These are phyloP conservation scores for Pachyseris speciosa DNA, from an alignment of 64 coral and sea anemone genomes.

Conservation along the genomic window DNA sequence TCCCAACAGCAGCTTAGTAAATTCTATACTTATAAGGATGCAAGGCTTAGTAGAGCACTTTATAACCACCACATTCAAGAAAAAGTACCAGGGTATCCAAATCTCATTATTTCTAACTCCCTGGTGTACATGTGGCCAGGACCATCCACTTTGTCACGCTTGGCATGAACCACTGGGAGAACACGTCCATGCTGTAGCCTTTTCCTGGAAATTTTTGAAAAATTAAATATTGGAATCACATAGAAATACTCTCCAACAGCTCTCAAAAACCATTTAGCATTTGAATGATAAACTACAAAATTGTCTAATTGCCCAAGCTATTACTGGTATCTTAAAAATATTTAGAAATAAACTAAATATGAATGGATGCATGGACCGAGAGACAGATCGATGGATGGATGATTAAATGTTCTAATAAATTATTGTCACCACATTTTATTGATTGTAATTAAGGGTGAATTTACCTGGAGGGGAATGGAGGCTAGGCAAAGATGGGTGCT, in stretches of 20 bases:
- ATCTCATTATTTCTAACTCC: constrained; percentile 77
- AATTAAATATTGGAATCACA: not conserved
- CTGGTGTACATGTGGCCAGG: constrained; percentile 19
- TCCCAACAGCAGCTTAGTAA: not conserved
- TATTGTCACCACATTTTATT: too few relatives aligned
- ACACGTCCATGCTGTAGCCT: constrained; percentile 6
- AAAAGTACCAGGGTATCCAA: constrained; percentile 81
- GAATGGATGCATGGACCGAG: too few relatives aligned
- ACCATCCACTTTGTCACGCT: constrained; percentile 3
- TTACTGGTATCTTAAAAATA: too few relatives aligned
- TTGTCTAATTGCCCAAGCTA: too few relatives aligned
- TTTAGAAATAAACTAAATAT: too few relatives aligned
- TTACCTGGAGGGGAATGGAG: too few relatives aligned
- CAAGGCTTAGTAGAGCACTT: not conserved
- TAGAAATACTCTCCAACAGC: not conserved
- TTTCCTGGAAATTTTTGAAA: constrained; percentile 10
- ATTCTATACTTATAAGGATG: not conserved
- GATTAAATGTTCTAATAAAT: too few relatives aligned
- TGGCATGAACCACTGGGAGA: constrained; percentile 13
- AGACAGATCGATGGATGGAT: too few relatives aligned
- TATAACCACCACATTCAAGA: not conserved
- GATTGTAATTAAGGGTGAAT: too few relatives aligned
- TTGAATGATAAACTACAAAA: too few relatives aligned
- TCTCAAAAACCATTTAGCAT: not conserved
- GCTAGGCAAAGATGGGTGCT: too few relatives aligned